These are phyloP conservation scores for Picus viridis DNA, from an alignment of 2,797 vertebrate genomes.

Conservation along the genomic window DNA sequence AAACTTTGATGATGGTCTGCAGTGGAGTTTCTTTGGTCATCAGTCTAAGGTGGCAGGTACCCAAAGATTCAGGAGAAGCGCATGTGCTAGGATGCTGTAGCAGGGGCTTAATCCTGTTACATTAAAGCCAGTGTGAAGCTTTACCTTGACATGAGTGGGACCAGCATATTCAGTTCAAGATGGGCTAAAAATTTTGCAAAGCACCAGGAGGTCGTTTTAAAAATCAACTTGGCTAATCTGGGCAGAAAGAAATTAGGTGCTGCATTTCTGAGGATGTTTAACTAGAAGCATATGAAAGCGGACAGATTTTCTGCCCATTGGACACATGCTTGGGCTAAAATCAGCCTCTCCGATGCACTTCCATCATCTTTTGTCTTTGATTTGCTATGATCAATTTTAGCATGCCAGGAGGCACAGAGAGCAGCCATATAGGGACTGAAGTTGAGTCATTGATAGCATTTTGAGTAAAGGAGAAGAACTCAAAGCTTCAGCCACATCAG, in stretches of 20 bases:
- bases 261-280: not conserved
- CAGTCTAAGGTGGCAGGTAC: not conserved
- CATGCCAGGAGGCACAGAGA: not conserved
- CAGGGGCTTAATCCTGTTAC: not conserved
- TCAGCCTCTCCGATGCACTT: not conserved
- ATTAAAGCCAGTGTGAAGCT: not conserved
- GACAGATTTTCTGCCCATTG: not conserved
- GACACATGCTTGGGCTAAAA: not conserved
- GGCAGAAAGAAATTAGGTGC: not conserved
- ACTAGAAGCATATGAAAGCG: not conserved
- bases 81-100: too few species aligned
- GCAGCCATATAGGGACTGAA: not conserved
- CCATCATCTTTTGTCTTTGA: not conserved
- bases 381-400: not conserved
- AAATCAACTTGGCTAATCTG: not conserved
- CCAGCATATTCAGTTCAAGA: not conserved
- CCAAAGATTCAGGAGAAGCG: rapidly evolving
- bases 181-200: not conserved
- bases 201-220: not conserved
- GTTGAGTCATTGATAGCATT: not conserved
- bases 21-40: not conserved
- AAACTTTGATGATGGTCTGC: not conserved
- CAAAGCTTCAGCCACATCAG: not conserved
- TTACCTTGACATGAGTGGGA: not conserved
- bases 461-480: not conserved